These are phyloP conservation scores for Tipula confusa DNA, from an alignment of 2,888 invertebrate genomes.

Conservation along the genomic window DNA sequence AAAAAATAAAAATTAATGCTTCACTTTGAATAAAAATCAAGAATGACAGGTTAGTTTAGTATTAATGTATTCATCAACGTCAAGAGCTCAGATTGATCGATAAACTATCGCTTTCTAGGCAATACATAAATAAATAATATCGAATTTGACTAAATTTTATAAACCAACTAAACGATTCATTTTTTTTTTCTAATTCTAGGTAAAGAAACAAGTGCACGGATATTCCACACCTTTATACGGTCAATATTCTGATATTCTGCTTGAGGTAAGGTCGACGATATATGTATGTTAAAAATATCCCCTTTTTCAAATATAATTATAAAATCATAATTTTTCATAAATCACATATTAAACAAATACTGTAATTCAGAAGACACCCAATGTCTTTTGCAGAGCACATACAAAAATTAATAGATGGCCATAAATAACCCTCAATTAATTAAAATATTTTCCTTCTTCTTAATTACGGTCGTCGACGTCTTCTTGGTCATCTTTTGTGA, in stretches of 20 bases:
- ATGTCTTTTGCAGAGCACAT: background rate
- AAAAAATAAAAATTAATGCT: no score
- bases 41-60: no score
- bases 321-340: background rate
- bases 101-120: no score
- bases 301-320: background rate
- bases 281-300: background rate
- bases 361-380: background rate
- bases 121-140: no score
- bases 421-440: conserved; percentile 25
- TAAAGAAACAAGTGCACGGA: background rate
- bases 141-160: no score
- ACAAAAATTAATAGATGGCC: background rate
- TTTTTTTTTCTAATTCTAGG: background rate
- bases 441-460: background rate
- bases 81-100: no score
- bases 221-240: background rate
- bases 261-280: background rate
- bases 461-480: background rate
- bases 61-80: no score
- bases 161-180: background rate
- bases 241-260: background rate
- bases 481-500: background rate
- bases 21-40: no score
- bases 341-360: background rate